A percentile compares a stretch with the other conserved stretches of the same genome.
These are phyloP conservation scores for Centropyge bicolor DNA, from an alignment of 2,797 vertebrate species.

Conservation along the genomic window DNA sequence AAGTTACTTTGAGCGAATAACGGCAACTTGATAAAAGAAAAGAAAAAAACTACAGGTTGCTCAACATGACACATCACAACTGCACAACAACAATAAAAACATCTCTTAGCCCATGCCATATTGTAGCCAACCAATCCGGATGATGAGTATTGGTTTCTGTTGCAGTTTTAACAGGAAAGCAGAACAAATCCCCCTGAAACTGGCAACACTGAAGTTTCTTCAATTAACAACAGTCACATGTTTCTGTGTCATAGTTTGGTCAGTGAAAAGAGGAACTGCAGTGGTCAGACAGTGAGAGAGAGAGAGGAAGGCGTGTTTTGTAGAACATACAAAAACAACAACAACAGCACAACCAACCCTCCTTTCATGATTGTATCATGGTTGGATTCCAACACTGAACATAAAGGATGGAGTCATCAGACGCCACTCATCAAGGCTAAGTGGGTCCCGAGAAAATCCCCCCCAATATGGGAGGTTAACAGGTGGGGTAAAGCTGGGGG, in stretches of 20 bases:
- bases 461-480: slow-evolving; percentile 85
- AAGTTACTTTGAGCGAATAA: slow-evolving; percentile 6
- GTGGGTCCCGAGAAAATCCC: slow-evolving; percentile 69
- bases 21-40: neutral
- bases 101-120: slow-evolving; percentile 80
- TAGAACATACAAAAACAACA: slow-evolving; percentile 48
- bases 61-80: slow-evolving; percentile 73
- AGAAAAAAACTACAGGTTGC: slow-evolving; percentile 58
- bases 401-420: slow-evolving; percentile 66
- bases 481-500: neutral
- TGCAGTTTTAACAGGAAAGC: slow-evolving; percentile 55
- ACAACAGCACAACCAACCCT: slow-evolving; percentile 39
- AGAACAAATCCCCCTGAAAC: slow-evolving; percentile 52
- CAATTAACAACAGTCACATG: slow-evolving; percentile 59
- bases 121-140: slow-evolving; percentile 31
- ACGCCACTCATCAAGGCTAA: slow-evolving; percentile 46
- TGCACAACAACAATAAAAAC: slow-evolving; percentile 76
- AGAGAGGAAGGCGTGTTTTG: slow-evolving; percentile 55
- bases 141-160: slow-evolving; percentile 24
- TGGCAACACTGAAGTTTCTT: slow-evolving; percentile 77
- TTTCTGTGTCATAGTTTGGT: slow-evolving; percentile 82
- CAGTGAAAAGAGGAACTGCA: slow-evolving; percentile 73
- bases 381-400: slow-evolving; percentile 80
- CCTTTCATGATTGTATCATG: slow-evolving; percentile 34
- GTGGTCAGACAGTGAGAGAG: slow-evolving; percentile 60